phyloP scores from a whole-genome alignment of 2,797 vertebrate genomes.

The Poliocrania exsul region DNA sequence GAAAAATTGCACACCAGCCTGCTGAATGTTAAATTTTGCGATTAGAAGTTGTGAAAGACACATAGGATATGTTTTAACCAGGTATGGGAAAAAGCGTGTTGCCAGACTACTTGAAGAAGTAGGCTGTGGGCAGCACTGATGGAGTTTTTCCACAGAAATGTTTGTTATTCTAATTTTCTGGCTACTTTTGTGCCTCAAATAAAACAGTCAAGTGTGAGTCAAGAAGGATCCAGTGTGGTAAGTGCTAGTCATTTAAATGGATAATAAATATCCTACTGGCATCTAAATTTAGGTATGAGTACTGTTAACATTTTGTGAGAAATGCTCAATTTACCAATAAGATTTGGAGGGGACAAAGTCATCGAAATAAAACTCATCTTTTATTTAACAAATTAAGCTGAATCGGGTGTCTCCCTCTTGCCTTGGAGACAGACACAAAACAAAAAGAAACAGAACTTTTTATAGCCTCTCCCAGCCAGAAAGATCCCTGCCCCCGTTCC shows the following conservation, averaged over 20 bases:
- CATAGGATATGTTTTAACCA: background rate
- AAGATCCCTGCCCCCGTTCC: too few species aligned
- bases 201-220: background rate
- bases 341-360: too few species aligned
- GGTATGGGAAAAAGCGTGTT: background rate
- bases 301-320: background rate
- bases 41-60: background rate
- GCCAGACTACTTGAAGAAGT: background rate
- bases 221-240: background rate
- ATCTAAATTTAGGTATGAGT: background rate
- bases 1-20: background rate
- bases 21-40: background rate
- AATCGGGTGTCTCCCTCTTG: too few species aligned
- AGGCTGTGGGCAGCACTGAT: background rate
- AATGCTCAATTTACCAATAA: too few species aligned
- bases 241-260: background rate
- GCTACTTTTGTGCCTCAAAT: background rate
- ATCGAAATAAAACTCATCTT: too few species aligned
- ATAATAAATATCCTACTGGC: background rate
- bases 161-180: background rate
- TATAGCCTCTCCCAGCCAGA: too few species aligned
- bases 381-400: too few species aligned
- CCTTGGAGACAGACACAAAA: too few species aligned
- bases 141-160: background rate
- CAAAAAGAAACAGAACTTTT: too few species aligned